Conservation (phyloP, 2,797 vertebrate genomes). For the Sphaeramia orbicularis region DNA sequence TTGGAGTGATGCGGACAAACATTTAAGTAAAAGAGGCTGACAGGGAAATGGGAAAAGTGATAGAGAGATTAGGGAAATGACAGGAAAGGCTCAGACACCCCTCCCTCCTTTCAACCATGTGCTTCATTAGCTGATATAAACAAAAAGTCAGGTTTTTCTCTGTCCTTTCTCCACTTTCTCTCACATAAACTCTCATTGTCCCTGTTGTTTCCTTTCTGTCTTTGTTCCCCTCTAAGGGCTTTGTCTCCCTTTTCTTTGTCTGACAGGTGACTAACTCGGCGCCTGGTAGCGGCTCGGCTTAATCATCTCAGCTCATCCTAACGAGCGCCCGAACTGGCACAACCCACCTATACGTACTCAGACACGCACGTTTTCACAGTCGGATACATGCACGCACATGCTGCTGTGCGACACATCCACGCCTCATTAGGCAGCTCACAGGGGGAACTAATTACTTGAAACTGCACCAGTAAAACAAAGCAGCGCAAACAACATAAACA, state of each 20-base stretch:
- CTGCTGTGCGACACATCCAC: conserved; percentile 73
- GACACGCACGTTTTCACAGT: conserved; percentile 15
- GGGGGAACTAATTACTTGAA: conserved; percentile 82
- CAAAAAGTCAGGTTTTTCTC: conserved; percentile 32
- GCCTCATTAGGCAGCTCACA: conserved; percentile 81
- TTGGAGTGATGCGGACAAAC: conserved; percentile 56
- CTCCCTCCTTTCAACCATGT: conserved; percentile 44
- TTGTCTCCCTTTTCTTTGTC: conserved; percentile 12
- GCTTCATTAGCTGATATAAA: conserved; percentile 48
- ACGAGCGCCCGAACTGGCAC: conserved; percentile 45
- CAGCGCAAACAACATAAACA: conserved; percentile 67
- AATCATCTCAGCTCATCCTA: conserved; percentile 63
- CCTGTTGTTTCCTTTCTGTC: conserved; percentile 15
- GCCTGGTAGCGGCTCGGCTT: conserved; percentile 35
- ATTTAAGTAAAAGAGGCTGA: conserved; percentile 56
- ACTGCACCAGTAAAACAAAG: conserved; percentile 75
- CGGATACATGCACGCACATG: conserved; percentile 40
- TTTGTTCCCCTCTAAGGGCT: background rate
- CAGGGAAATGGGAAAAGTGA: conserved; percentile 48
- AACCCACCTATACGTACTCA: conserved; percentile 1
- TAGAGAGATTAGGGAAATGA: conserved; percentile 67
- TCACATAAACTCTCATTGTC: conserved; percentile 1
- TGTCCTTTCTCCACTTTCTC: conserved; percentile 6
- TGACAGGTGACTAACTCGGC: conserved; percentile 57
- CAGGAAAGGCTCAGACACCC: conserved; percentile 57